Conservation (phyloP, 1,140 invertebrate species). For the Drosophila trapezifrons region DNA sequence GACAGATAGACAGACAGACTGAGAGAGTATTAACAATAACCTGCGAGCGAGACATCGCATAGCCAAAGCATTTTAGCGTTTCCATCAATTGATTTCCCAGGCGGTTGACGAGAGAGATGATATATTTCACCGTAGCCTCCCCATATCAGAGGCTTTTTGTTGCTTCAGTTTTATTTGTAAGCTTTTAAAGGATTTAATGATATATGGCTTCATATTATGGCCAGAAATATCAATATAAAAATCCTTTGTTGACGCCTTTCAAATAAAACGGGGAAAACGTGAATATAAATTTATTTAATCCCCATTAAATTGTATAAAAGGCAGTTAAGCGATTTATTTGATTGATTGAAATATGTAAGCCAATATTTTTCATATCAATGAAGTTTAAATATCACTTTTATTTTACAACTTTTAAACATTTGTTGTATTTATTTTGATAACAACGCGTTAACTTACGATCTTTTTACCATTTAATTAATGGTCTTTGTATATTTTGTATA, state of each 20-base stretch:
- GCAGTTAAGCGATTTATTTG: background rate
- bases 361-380: background rate
- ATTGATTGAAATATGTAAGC: background rate
- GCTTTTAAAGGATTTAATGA: slow-evolving; percentile 56
- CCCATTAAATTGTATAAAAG: slow-evolving; percentile 3
- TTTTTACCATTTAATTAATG: background rate
- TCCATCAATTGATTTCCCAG: slow-evolving; percentile 81
- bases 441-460: no score
- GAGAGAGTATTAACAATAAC: slow-evolving; percentile 50
- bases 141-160: background rate
- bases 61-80: slow-evolving; percentile 71
- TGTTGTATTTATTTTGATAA: background rate
- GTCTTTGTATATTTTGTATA: no score
- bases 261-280: background rate
- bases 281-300: slow-evolving; percentile 8
- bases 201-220: slow-evolving; percentile 21
- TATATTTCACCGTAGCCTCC: slow-evolving; percentile 14
- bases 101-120: slow-evolving; percentile 52
- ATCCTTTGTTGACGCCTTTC: slow-evolving; percentile 3
- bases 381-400: background rate
- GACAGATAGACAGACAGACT: slow-evolving; percentile 41
- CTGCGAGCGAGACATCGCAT: slow-evolving; percentile 20
- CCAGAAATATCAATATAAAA: background rate
- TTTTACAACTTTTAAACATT: no score
- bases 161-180: slow-evolving; percentile 7